Percentiles rank a stretch among this genome's conserved stretches.
Conservation (phyloP, 1,140 invertebrate species). For the Penaeus indicus region DNA sequence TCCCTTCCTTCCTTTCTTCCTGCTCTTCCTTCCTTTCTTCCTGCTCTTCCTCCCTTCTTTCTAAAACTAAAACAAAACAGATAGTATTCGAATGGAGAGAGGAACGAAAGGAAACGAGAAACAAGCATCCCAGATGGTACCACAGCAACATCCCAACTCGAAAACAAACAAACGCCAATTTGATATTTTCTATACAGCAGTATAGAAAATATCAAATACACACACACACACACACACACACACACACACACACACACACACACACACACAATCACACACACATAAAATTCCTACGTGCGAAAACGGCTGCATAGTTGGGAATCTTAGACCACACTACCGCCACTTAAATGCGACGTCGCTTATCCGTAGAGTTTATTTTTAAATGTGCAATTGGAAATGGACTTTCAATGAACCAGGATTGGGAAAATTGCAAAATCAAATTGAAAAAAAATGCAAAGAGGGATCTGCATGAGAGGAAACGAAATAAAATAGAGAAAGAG, state of each 20-base stretch:
- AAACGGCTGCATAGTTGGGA: not conserved
- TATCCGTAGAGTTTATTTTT: no score
- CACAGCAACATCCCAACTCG: no score
- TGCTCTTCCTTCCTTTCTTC: not conserved
- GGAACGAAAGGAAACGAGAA: not conserved
- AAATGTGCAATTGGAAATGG: no score
- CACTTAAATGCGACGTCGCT: not conserved
- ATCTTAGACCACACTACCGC: not conserved
- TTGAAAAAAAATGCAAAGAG: no score
- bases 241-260: constrained; percentile 19
- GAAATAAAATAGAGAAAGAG: no score
- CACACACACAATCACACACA: not conserved
- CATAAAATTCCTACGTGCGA: not conserved
- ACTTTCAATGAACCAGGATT: no score
- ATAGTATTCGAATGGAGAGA: not conserved
- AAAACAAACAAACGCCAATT: no score
- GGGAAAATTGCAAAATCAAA: no score
- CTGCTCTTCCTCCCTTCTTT: not conserved
- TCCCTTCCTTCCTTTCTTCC: not conserved
- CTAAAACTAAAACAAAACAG: not conserved
- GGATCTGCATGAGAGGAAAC: no score
- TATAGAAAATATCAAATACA: not conserved
- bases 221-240: constrained; percentile 7
- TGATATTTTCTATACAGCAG: not conserved
- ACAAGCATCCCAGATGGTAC: no score